Conservation (phyloP, 2,888 invertebrate genomes). For the Aporophyla lueneburgensis region DNA sequence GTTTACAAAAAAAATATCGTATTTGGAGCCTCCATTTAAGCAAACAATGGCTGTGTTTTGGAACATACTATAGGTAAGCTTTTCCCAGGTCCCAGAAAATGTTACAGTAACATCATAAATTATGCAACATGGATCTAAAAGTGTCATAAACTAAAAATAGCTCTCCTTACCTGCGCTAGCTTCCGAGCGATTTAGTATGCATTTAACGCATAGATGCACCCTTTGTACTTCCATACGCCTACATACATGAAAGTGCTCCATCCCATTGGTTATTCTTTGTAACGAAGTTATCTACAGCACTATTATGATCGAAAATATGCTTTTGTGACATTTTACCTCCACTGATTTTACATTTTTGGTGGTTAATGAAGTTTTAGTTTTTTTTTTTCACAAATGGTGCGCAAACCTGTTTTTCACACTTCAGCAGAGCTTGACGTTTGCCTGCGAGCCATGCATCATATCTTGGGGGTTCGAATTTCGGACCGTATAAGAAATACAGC, state of each 20-base stretch:
- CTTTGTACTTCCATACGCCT: constrained; percentile 74
- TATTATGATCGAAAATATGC: constrained; percentile 42
- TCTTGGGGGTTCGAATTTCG: too few species aligned
- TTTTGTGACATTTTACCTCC: constrained; percentile 19
- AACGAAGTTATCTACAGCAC: constrained; percentile 42
- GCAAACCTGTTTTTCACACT: too few species aligned
- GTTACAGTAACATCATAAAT: constrained; percentile 13
- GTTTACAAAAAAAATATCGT: too few species aligned
- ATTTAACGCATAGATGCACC: constrained; percentile 81
- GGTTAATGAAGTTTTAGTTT: background rate
- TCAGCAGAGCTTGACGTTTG: too few species aligned
- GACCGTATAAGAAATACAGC: too few species aligned
- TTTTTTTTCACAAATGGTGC: too few species aligned
- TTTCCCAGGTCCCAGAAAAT: constrained; percentile 19
- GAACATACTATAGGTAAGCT: constrained; percentile 1
- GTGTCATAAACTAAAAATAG: constrained; percentile 72
- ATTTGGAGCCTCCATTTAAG: too few species aligned
- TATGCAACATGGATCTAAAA: constrained; percentile 45
- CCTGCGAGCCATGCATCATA: too few species aligned
- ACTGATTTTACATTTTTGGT: background rate
- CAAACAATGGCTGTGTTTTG: background rate
- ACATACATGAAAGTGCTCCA: constrained; percentile 57
- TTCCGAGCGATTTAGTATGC: constrained; percentile 79
- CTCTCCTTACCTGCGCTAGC: constrained; percentile 69
- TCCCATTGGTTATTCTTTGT: constrained; percentile 40